Evolutionary conservation across 1,140 invertebrate species (phyloP), one percentile per base, ranked within the genome.

Genomic region (Procambarus clarkii): DNA sequence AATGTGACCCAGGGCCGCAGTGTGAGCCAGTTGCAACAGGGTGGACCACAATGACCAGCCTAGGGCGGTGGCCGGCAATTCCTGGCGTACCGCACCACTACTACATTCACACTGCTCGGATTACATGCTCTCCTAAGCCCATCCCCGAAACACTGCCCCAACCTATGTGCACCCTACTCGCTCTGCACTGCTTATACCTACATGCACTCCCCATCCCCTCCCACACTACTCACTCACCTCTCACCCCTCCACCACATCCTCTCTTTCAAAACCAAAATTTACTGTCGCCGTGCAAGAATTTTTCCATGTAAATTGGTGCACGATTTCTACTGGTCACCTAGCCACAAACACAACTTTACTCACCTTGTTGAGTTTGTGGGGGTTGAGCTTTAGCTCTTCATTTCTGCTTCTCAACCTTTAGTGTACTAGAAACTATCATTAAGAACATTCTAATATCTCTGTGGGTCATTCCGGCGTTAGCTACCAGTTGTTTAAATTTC

Each of bases 171-270:
- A 21, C 46, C 78, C 34, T 48, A 58, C 44, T 18, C 50, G 54
- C 58, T 21, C 78, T 34, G 34, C n/a, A 34, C 45, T 48, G n/a
- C 15, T 18, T 46, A 34, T 48, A 50, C 79, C 48, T n/a, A 18
- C 50, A 24, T 21, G 48, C 80, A 2, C 44, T 34, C 80, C 48
- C 78, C 46, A 21, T 50, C 45, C 45, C n/a, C 24, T 24, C 15
- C 44, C 78, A 79, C 45, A 11, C 79, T 24, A 81, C 54, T 24
- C 80, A n/a, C 45, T n/a, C 54, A 18, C 80, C 21, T 69, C 81
- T n/a, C 24, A 18, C 54, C 81, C 58, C 64, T 46, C 13, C n/a
- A 24, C 60, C 50, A 3, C 58, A 46, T 60, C 54, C 60, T 2
- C 11, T 3, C 9, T 34, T 44, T 21, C 46, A 48, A 54, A 71